Conservation (phyloP, 2,888 invertebrate genomes). For the Lepidonotus clava region DNA sequence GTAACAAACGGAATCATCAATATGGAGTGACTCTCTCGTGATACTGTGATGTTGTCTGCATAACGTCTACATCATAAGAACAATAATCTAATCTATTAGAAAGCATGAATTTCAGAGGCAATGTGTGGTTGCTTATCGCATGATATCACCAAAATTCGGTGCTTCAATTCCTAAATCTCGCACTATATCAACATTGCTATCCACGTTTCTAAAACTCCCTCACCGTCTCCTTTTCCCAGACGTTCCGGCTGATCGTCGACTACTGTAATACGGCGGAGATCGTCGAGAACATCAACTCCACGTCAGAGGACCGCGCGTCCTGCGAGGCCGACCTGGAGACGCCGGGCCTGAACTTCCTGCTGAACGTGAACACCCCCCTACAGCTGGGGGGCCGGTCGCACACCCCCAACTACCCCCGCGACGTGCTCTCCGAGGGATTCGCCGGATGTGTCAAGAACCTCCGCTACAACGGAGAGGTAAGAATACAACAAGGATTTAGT, state of each 20-base stretch:
- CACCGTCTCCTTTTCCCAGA: too few species aligned
- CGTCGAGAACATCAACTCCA: constrained; percentile 88
- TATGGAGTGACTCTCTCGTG: too few species aligned
- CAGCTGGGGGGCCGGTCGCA: constrained; percentile 90
- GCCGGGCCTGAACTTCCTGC: constrained; percentile 96
- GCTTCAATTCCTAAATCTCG: too few species aligned
- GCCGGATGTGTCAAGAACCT: constrained; percentile 97
- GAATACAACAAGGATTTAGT: too few species aligned
- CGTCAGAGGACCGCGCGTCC: constrained; percentile 92
- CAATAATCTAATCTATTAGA: neutral
- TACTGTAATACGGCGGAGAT: constrained; percentile 93
- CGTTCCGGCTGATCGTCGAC: constrained; percentile 94
- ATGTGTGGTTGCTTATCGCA: too few species aligned
- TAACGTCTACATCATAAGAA: too few species aligned
- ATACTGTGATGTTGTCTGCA: too few species aligned
- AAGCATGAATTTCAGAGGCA: neutral
- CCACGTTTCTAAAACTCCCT: too few species aligned
- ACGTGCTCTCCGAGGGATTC: constrained; percentile 85
- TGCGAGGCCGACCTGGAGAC: constrained; percentile 94
- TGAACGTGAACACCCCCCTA: constrained; percentile 96
- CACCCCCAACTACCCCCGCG: constrained; percentile 50
- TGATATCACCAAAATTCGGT: too few species aligned
- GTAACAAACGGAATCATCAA: too few species aligned
- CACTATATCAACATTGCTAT: too few species aligned
- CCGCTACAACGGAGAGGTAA: constrained; percentile 90